These are phyloP conservation scores for Tapirus indicus DNA, from an alignment of 2,797 vertebrate genomes.

Conservation along the genomic window DNA sequence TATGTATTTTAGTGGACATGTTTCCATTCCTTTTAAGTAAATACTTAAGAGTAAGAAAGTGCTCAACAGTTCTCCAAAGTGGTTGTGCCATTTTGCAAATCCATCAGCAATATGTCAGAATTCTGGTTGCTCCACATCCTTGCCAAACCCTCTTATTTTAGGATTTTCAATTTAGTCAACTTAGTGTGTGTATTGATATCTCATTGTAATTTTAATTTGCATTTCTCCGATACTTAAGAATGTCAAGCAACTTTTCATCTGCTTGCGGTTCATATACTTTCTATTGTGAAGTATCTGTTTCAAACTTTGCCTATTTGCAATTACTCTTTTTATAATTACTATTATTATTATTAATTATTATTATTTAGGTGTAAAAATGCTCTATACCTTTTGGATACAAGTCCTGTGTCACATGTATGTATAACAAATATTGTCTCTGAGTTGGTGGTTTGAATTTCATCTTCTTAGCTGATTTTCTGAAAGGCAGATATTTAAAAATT, in stretches of 20 bases:
- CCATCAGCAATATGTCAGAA: not conserved
- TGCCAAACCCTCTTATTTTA: not conserved
- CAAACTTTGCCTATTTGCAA: not conserved
- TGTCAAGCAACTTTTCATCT: not conserved
- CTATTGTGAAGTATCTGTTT: not conserved
- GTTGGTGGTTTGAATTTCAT: not conserved
- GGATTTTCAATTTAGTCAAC: not conserved
- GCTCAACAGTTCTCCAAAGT: not conserved
- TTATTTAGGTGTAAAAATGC: not conserved
- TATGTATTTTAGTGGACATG: not conserved
- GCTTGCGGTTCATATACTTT: not conserved
- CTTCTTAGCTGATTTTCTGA: not conserved
- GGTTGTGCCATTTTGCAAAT: not conserved
- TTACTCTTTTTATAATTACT: not conserved
- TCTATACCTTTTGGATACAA: not conserved
- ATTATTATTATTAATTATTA: not conserved
- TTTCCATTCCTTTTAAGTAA: not conserved
- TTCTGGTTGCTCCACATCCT: not conserved
- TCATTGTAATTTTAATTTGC: constrained; percentile 18
- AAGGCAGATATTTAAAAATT: not conserved
- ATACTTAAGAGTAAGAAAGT: not conserved
- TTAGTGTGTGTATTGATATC: not conserved
- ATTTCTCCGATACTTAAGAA: not conserved
- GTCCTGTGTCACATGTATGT: not conserved
- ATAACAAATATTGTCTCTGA: not conserved